A percentile compares a stretch with the other conserved stretches of the same genome.
These are phyloP conservation scores for Eurytoma adleriae DNA, from an alignment of 2,888 invertebrate genomes.

Conservation along the genomic window DNA sequence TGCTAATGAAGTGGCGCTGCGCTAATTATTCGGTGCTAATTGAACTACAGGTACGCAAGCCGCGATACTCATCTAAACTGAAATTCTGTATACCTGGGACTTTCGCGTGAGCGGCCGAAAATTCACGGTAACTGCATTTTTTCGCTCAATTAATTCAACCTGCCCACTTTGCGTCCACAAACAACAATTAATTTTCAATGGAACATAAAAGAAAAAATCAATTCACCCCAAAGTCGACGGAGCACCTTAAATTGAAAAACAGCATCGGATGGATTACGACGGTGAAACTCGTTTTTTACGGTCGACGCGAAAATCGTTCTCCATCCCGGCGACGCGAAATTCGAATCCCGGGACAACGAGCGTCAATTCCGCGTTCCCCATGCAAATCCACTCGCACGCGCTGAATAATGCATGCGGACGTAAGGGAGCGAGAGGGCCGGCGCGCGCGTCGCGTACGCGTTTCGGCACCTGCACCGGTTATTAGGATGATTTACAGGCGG, in stretches of 20 bases:
- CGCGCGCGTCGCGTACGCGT: background rate
- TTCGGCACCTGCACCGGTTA: constrained; percentile 48
- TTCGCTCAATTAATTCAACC: background rate
- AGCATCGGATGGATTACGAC: no score
- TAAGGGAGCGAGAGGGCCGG: constrained; percentile 12
- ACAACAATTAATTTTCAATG: background rate
- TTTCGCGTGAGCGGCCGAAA: background rate
- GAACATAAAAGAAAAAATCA: no score
- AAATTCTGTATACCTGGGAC: background rate
- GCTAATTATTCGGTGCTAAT: constrained; percentile 73
- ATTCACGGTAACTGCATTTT: background rate
- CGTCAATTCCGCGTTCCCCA: constrained; percentile 5
- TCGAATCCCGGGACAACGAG: background rate
- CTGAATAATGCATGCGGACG: constrained; percentile 46
- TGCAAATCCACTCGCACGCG: constrained; percentile 45
- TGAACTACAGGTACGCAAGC: constrained; percentile 42
- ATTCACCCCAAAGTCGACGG: no score
- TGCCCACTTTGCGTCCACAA: background rate
- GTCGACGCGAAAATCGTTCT: no score
- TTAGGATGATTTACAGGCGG: constrained; percentile 52
- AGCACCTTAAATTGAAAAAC: no score
- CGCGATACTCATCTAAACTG: constrained; percentile 24
- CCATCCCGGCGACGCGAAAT: no score
- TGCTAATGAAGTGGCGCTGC: constrained; percentile 69
- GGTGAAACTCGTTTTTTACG: no score